Evolutionary conservation across 2,888 invertebrate species (phyloP), one percentile per base, ranked within the genome.

Genomic region (Ichneumoninae sp.): DNA sequence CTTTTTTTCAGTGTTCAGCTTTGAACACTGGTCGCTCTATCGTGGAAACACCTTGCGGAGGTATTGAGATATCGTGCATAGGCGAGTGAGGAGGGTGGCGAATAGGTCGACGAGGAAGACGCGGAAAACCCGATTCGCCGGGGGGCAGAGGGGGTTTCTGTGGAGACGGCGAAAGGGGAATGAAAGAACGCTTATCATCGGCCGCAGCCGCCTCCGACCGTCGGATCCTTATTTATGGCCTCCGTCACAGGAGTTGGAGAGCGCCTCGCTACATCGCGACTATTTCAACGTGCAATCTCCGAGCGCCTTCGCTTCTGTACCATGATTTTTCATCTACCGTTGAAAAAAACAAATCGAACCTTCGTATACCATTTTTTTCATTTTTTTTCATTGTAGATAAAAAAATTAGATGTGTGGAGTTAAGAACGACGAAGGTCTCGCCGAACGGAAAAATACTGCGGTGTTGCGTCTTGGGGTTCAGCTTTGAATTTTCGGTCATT

Each of bases 161-260:
- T 72, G 50, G 78, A 80, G 62, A 77, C 44, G 74, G 76, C 70
- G 75, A 77, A 86, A 84, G 87, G 89, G 85, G 88, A 85, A 82
- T 80, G 87, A 90, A 90, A 90, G 89, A 91, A 91, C 90, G 92
- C 92, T 93, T 92, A 93, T 93, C 92, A 92, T 91, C 87, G 91
- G 84, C 86, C 90, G 90, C 92, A 92, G 91, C 90, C 91, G 89
- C 90, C 89, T 89, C 92, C 83, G 91, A 91, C 92, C 93, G 92
- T 91, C 93, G 92, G 92, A 93, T 93, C 92, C 91, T 93, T 92
- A 93, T 93, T 93, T 93, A 93, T 92, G 91, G 86, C 86, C 86
- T 86, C 85, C 84, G 86, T 86, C 86, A 84, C 76, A 62, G 68
- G 65, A 83, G 77, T 60, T 52, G 57, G 40, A 54, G 75, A 76